phyloP scores from a whole-genome alignment of 2,797 vertebrate genomes.

The Sebastes cheni region DNA sequence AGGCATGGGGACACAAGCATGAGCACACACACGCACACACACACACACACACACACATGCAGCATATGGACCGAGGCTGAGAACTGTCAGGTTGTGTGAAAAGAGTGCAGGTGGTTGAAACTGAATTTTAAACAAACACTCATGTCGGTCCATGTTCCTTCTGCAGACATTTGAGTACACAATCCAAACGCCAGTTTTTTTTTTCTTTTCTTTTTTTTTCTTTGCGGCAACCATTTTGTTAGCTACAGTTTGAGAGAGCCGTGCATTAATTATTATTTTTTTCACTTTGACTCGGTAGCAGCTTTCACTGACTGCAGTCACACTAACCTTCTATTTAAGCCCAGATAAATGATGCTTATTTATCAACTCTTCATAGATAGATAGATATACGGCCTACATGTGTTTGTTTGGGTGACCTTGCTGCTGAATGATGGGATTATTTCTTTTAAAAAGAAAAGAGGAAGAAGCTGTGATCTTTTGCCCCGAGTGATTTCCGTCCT shows the following conservation, averaged over 20 bases:
- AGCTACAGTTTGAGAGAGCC: constrained; percentile 24
- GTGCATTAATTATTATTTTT: constrained; percentile 38
- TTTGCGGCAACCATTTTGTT: constrained; percentile 51
- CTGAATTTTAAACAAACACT: constrained; percentile 84
- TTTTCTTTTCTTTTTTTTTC: constrained; percentile 58
- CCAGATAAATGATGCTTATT: constrained; percentile 12
- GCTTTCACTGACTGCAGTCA: constrained; percentile 21
- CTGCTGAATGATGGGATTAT: constrained; percentile 36
- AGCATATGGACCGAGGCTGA: constrained; percentile 82
- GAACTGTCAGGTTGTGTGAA: constrained; percentile 85
- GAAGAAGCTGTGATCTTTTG: constrained; percentile 59
- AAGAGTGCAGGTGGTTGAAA: constrained; percentile 89
- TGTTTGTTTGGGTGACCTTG: constrained; percentile 62
- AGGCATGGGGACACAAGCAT: constrained; percentile 27
- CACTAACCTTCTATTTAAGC: constrained; percentile 12
- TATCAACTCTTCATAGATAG: constrained; percentile 9
- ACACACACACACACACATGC: not conserved
- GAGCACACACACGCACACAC: constrained; percentile 22
- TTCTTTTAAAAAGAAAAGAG: not conserved
- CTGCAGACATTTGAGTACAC: constrained; percentile 87
- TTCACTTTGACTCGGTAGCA: constrained; percentile 20
- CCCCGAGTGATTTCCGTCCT: constrained; percentile 57
- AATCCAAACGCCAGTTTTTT: constrained; percentile 86
- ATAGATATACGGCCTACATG: not conserved
- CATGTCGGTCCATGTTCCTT: constrained; percentile 88